These are phyloP conservation scores for Litocranius walleri DNA, from an alignment of 2,113 vertebrate species.

Conservation along the genomic window DNA sequence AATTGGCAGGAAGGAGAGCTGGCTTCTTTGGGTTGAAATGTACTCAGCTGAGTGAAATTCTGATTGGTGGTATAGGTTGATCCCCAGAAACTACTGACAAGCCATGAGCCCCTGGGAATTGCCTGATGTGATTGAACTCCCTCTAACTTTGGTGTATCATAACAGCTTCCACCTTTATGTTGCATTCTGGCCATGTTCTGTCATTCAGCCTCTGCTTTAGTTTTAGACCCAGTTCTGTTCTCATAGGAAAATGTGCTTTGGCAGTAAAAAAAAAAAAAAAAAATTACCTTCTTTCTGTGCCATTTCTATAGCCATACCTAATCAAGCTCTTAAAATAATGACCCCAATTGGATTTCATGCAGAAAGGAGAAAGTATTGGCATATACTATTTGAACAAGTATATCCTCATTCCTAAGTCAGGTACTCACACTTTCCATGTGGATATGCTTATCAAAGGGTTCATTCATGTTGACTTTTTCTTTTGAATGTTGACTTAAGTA, in stretches of 20 bases:
- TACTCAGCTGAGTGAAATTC: not conserved
- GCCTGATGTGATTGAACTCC: not conserved
- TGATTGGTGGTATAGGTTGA: not conserved
- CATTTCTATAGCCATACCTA: not conserved
- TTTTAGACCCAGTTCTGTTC: not conserved
- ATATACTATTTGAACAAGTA: not conserved
- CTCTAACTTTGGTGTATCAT: not conserved
- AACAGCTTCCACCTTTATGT: not conserved
- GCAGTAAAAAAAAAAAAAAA: not conserved
- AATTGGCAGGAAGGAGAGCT: not conserved
- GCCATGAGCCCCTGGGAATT: not conserved
- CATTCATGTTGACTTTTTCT: not conserved
- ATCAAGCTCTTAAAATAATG: not conserved
- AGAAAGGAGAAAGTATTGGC: not conserved
- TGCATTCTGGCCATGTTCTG: not conserved
- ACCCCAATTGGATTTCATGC: not conserved
- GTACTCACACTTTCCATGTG: not conserved
- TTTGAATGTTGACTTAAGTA: not conserved
- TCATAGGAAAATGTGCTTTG: not conserved
- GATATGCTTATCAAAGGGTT: not conserved
- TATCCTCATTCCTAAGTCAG: not conserved
- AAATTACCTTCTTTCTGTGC: not conserved
- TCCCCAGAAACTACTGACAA: not conserved
- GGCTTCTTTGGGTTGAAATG: not conserved
- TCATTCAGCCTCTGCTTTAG: not conserved